Evolutionary conservation across 2,888 invertebrate genomes (phyloP), one percentile per base, ranked within the genome.

Genomic region (Volucella bombylans): DNA sequence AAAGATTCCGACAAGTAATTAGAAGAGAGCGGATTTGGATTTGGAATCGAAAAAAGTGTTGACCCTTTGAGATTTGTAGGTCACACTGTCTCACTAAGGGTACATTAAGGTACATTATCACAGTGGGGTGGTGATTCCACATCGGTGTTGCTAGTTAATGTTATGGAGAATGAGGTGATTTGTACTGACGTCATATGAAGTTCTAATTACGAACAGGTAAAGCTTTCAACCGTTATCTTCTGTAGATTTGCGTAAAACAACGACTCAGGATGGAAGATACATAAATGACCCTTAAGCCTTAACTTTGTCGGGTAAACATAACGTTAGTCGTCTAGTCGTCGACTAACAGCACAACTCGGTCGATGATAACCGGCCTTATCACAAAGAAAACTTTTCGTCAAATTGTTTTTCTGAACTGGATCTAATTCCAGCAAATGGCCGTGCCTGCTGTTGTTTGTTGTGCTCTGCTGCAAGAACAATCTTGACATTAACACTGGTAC

Each of bases 401-500:
- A 59, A 18, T 59, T 59, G 43, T 43, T 59, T 59, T 23, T 41
- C 59, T 31, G 31, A 31, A 31, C 31, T 59, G 41, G 12, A 59
- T 18, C 18, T 57, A 39, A 39, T 15, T 57, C 10, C 10, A 14
- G 41, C 59, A 43, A 59, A 31, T 31, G 23, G 43, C 41, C 59
- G 45, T 61, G 45, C 31, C 61, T 61, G 8, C 23, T 23, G 43
- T 31, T 31, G 31, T 45, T 61, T 45, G 15, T 45, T 61, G 43
- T 59, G 31, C 10, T 61, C 31, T 61, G 31, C 31, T 31, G 31
- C 31, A 31, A 31, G 31, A 45, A 45, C 43, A 61, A 41, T 71
- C 71, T 71, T 71, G 71, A 71, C 71, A 71, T 71, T 71, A 71
- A 71, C 78, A 78, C 71, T 78, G 78, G 49, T 18, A 12, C 38